Evolutionary conservation across 1,140 invertebrate genomes (phyloP).

Genomic region (Cataglyphis hispanica): DNA sequence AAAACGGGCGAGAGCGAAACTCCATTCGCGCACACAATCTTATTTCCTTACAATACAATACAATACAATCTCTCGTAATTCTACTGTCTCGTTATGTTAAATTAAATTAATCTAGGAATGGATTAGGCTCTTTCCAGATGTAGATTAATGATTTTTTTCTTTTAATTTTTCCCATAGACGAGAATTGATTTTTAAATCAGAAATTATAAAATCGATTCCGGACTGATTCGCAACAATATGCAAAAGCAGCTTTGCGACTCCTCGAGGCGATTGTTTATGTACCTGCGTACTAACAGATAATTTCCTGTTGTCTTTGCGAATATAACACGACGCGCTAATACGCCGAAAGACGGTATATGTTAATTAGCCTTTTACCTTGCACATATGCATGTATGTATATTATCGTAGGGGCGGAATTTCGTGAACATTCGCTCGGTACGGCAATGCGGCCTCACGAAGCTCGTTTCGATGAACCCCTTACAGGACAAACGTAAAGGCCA

Average conservation of each 20-base stretch:
- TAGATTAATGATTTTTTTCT: neutral
- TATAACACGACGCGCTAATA: constrained; percentile 25
- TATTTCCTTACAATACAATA: no score
- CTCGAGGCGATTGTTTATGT: constrained; percentile 36
- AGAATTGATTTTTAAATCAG: constrained; percentile 19
- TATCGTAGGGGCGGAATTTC: constrained; percentile 7
- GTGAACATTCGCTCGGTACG: constrained; percentile 23
- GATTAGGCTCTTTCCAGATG: no score
- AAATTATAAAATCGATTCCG: neutral
- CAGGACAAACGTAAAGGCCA: constrained; percentile 59
- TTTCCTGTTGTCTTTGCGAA: constrained; percentile 52
- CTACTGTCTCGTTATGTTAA: neutral
- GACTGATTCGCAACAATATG: neutral
- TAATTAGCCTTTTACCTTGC: constrained; percentile 42
- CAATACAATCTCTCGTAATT: no score
- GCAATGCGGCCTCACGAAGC: neutral
- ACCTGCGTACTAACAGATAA: constrained; percentile 20
- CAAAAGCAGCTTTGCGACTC: neutral
- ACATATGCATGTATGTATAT: constrained; percentile 26
- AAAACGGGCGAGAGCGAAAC: constrained; percentile 6
- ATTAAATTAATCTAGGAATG: neutral
- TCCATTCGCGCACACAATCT: neutral
- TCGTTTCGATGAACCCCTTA: constrained; percentile 69
- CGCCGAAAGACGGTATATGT: constrained; percentile 12
- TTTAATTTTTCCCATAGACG: neutral